Percentiles rank a stretch among this genome's conserved stretches.
phyloP scores from a whole-genome alignment of 2,888 invertebrate species.

The Polymixis flavicincta region DNA sequence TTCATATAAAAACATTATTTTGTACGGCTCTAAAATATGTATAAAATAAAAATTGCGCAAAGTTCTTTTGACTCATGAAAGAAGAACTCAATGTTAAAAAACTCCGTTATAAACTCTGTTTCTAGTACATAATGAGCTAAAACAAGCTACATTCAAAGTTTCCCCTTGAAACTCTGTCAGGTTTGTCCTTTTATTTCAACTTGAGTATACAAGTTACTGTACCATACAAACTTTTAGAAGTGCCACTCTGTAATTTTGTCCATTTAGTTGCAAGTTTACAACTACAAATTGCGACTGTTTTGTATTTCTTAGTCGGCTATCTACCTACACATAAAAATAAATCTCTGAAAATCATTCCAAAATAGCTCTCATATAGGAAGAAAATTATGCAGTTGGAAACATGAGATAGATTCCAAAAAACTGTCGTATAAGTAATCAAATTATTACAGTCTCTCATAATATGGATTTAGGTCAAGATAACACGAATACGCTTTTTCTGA shows the following conservation, averaged over 20 bases:
- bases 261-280: slow-evolving; percentile 5
- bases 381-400: not conserved
- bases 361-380: not conserved
- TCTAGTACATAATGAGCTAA: slow-evolving; percentile 23
- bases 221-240: slow-evolving; percentile 21
- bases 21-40: slow-evolving; percentile 21
- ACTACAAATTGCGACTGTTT: not conserved
- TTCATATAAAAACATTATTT: slow-evolving; percentile 29
- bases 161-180: slow-evolving; percentile 23
- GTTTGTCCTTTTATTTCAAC: slow-evolving; percentile 60
- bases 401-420: not conserved
- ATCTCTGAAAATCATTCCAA: not conserved
- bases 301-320: not conserved
- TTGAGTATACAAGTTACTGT: slow-evolving; percentile 3
- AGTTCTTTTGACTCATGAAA: slow-evolving; percentile 12
- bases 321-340: not conserved
- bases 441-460: not conserved
- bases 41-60: slow-evolving; percentile 11
- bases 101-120: slow-evolving; percentile 25
- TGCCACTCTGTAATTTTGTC: not conserved
- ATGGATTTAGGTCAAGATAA: slow-evolving; percentile 7
- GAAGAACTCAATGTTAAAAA: slow-evolving; percentile 19
- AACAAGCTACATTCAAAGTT: slow-evolving; percentile 33
- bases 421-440: not conserved
- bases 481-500: not conserved